phyloP scores from a whole-genome alignment of 2,888 invertebrate species.

The Drosophila planitibia region DNA sequence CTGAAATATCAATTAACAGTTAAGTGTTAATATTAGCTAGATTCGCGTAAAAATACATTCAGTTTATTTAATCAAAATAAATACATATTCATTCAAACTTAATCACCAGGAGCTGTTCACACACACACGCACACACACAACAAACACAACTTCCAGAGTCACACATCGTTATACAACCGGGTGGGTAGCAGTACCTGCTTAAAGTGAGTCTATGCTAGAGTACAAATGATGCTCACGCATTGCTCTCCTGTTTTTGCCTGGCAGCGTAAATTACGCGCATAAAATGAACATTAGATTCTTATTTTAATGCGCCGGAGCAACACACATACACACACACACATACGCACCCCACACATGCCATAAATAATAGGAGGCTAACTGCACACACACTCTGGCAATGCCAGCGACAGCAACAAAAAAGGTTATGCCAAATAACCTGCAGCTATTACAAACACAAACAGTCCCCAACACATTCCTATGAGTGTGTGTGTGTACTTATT shows the following conservation, averaged over 20 bases:
- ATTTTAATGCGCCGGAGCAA: conserved; percentile 65
- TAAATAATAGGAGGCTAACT: conserved; percentile 64
- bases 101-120: conserved; percentile 5
- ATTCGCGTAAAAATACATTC: not conserved
- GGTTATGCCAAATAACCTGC: conserved; percentile 77
- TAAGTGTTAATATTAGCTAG: not conserved
- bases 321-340: conserved; percentile 20
- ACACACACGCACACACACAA: not conserved
- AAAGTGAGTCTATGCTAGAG: conserved; percentile 14
- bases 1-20: not conserved
- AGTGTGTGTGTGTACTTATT: conserved; percentile 54
- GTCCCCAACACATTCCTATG: conserved; percentile 10
- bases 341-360: conserved; percentile 34
- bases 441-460: conserved; percentile 74
- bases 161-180: conserved; percentile 36
- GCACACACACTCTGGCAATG: conserved; percentile 33
- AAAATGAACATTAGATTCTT: conserved; percentile 81
- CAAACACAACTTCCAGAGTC: conserved; percentile 13
- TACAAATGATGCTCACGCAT: conserved; percentile 35
- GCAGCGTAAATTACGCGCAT: conserved; percentile 79
- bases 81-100: conserved; percentile 9
- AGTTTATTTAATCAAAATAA: not conserved
- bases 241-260: conserved; percentile 36
- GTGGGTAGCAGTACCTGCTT: conserved; percentile 8
- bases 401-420: conserved; percentile 62